Evolutionary conservation across 2,888 invertebrate species (phyloP), one percentile per base, ranked within the genome.

Genomic region (Platerodrilus igneus): DNA sequence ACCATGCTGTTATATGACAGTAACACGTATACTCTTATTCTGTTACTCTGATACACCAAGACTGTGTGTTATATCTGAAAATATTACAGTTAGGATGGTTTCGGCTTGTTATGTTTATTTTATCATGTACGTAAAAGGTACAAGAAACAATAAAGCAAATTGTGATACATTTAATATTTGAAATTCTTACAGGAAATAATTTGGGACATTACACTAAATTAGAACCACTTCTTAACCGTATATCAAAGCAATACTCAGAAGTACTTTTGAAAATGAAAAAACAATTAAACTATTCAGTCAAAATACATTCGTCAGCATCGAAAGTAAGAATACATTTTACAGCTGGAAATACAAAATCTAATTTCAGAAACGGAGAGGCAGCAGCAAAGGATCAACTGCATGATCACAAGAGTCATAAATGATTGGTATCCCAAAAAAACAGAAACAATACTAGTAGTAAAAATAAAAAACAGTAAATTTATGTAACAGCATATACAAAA

Each of bases 151-250:
- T n/a, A n/a, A n/a, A n/a, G n/a, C n/a, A n/a, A n/a, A n/a, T n/a
- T n/a, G n/a, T n/a, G n/a, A n/a, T n/a, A n/a, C n/a, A n/a, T n/a
- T 9, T 15, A 28, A 17, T 2, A 4, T 6, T 28, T 17, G 1
- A 5, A 18, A 10, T 28, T 17, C 16, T 28, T 45, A 27, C 14
- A 55, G 55, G 38, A 27, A 43, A 49, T 35, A 45, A 51, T 20
- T 31, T 34, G 21, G 52, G 49, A 14, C 13, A 27, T 4, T 41
- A 43, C 18, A 39, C 19, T 21, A 35, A 34, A 19, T 15, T 52
- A 10, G 45, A 42, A 28, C 55, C 53, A 7, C 17, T 51, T 8
- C 13, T 53, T 11, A 40, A 40, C 14, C 49, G 40, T 28, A 37
- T 29, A 14, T 46, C 43, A 19, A 50, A 43, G 36, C 29, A 42